phyloP scores from a whole-genome alignment of 37 sponge, comb jelly and placozoan genomes.

The Petrosia ficiformis region DNA sequence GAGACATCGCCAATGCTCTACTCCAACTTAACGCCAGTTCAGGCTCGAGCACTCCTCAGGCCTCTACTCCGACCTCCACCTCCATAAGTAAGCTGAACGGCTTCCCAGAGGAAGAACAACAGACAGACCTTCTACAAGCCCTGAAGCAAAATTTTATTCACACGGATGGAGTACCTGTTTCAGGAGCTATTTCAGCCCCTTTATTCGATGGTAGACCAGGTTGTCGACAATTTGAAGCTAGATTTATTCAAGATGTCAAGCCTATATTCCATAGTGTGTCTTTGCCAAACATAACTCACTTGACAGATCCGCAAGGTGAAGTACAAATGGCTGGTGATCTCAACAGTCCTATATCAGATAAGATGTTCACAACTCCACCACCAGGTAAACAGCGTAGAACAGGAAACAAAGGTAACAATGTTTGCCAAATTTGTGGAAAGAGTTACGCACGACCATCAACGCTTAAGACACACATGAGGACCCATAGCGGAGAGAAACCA shows the following conservation, averaged over 20 bases:
- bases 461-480: constrained; percentile 85
- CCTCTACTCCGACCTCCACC: constrained; percentile 18
- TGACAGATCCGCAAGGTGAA: background rate
- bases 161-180: background rate
- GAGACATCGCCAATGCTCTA: constrained; percentile 60
- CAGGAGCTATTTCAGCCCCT: background rate
- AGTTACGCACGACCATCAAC: constrained; percentile 78
- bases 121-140: constrained; percentile 2
- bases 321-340: background rate
- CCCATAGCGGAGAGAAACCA: constrained; percentile 91
- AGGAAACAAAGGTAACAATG: background rate
- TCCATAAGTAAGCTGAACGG: constrained; percentile 2
- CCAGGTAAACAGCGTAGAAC: background rate
- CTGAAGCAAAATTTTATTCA: background rate
- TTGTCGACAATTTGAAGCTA: constrained; percentile 2
- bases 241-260: background rate
- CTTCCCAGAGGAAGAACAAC: background rate
- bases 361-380: background rate
- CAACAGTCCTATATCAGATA: background rate
- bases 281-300: background rate
- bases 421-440: constrained; percentile 78
- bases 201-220: background rate
- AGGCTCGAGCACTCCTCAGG: constrained; percentile 14
- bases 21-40: constrained; percentile 28
- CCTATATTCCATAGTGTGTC: background rate